Evolutionary conservation across 64 coral and sea anemone species (phyloP).

Genomic region (Montipora sp.): DNA sequence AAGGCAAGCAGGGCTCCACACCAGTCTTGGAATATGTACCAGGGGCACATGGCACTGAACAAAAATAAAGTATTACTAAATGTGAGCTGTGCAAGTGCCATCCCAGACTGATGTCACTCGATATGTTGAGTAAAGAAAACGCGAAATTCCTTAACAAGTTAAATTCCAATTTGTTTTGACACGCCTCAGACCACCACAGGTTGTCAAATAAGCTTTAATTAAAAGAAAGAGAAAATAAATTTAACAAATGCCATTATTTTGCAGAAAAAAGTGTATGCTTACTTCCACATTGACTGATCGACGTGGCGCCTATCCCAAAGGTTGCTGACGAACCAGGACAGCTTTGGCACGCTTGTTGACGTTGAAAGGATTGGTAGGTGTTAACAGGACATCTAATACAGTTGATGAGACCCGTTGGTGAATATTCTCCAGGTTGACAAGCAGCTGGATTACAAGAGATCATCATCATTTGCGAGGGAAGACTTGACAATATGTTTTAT

Average conservation of each 20-base stretch:
- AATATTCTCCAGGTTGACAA: constrained; percentile 83
- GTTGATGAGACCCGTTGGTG: constrained; percentile 77
- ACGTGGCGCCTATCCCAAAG: constrained; percentile 69
- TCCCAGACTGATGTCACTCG: too few relatives aligned
- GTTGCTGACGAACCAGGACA: constrained; percentile 94
- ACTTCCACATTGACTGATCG: constrained; percentile 93
- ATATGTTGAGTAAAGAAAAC: too few relatives aligned
- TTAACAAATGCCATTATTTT: too few relatives aligned
- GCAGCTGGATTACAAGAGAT: constrained; percentile 54
- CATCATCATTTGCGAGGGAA: not conserved
- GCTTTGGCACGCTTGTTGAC: constrained; percentile 49
- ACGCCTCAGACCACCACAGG: too few relatives aligned
- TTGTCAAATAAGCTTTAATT: too few relatives aligned
- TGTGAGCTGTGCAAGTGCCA: too few relatives aligned
- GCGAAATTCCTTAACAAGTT: too few relatives aligned
- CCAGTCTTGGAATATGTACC: constrained; percentile 89
- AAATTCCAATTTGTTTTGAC: too few relatives aligned
- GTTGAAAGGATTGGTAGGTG: constrained; percentile 78
- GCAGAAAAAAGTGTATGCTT: not conserved
- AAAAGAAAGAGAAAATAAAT: too few relatives aligned
- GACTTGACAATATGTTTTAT: not conserved
- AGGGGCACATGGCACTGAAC: constrained; percentile 92
- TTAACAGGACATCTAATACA: constrained; percentile 78
- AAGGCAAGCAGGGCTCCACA: constrained; percentile 81
- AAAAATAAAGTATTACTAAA: not conserved